Conservation (phyloP, 2,797 vertebrate species). For the Coregonus sp. region DNA sequence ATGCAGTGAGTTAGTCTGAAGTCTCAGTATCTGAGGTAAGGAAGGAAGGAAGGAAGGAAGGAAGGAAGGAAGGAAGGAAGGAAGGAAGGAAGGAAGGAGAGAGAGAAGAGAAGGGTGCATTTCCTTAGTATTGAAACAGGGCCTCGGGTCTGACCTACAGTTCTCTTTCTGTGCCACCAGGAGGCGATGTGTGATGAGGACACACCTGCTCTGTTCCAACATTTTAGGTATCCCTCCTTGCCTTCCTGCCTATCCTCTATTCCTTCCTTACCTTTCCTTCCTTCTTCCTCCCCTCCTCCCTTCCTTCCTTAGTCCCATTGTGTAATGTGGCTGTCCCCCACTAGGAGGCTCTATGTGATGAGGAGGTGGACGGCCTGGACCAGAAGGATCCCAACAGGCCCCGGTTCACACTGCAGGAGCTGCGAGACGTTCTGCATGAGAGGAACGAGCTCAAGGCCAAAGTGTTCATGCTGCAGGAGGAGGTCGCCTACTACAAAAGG, state of each 20-base stretch:
- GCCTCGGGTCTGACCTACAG: constrained; percentile 50
- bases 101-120: constrained; percentile 1
- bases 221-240: constrained; percentile 69
- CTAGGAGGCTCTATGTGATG: constrained; percentile 82
- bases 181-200: constrained; percentile 74
- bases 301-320: constrained; percentile 11
- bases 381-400: constrained; percentile 92
- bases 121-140: constrained; percentile 46
- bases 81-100: constrained; percentile 36
- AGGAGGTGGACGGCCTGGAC: constrained; percentile 75
- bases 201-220: constrained; percentile 76
- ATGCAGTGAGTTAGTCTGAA: constrained; percentile 37
- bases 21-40: constrained; percentile 14
- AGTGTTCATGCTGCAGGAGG: constrained; percentile 96
- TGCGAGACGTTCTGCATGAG: constrained; percentile 95
- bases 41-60: constrained; percentile 34
- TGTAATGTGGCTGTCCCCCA: constrained; percentile 41
- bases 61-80: constrained; percentile 3
- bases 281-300: constrained; percentile 12
- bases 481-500: constrained; percentile 96
- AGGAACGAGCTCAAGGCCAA: constrained; percentile 96
- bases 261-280: constrained; percentile 9
- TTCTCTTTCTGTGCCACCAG: constrained; percentile 63
- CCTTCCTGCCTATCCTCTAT: constrained; percentile 28
- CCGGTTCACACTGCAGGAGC: constrained; percentile 95